Conservation (phyloP, 2,888 invertebrate genomes). For the Griposia aprilina region DNA sequence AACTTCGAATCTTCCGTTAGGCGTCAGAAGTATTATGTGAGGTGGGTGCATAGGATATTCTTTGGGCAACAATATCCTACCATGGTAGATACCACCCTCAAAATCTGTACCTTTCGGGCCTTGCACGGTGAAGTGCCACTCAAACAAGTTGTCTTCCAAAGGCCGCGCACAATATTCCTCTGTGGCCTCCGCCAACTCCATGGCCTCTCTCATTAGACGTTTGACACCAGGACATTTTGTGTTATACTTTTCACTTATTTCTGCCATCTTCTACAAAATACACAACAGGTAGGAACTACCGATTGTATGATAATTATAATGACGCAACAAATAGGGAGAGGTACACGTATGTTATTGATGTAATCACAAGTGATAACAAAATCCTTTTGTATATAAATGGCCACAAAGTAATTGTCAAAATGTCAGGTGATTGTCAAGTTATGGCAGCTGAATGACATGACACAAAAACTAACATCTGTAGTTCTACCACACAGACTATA, state of each 20-base stretch:
- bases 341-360: constrained; percentile 78
- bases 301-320: constrained; percentile 60
- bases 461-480: not conserved
- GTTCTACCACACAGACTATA: too few relatives aligned
- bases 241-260: constrained; percentile 88
- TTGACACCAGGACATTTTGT: constrained; percentile 95
- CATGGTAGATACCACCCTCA: constrained; percentile 97
- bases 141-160: constrained; percentile 98
- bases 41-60: constrained; percentile 99
- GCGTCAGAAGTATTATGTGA: constrained; percentile 97
- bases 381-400: constrained; percentile 63
- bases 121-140: constrained; percentile 99
- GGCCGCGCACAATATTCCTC: constrained; percentile 97
- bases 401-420: constrained; percentile 24
- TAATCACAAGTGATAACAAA: constrained; percentile 81
- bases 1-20: constrained; percentile 97
- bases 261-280: constrained; percentile 76
- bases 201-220: constrained; percentile 97
- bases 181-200: constrained; percentile 95
- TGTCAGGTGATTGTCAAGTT: constrained; percentile 31
- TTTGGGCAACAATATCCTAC: constrained; percentile 96
- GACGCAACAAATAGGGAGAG: constrained; percentile 71
- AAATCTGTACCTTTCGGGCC: constrained; percentile 97
- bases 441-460: not conserved
- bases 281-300: constrained; percentile 57